Base-by-base conservation (phyloP, 2,113 vertebrate genomes). In the Colistium nudipinnis region DNA sequence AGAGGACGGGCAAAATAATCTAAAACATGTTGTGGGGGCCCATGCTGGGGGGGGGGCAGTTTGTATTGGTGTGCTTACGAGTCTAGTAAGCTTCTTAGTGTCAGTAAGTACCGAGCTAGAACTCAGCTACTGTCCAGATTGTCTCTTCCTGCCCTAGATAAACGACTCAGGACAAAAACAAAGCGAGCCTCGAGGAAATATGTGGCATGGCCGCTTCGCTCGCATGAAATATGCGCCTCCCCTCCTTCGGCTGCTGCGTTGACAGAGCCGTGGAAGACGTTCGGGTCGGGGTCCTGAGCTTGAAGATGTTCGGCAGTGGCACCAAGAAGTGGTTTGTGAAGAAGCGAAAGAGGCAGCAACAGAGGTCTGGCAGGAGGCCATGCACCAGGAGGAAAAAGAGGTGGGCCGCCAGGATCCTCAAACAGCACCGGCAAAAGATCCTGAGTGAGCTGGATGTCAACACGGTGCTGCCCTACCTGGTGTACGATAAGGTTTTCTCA, bases 41-140 rank as follows among this genome's bases (percentile, higher is more conserved):
- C 74, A 69, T 57, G n/a, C 61, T 6, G 62, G 43, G 66, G 43
- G 66, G 64, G 73, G 79, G 91, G 84, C 85, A 74, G 84, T 92
- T 82, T 91, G 76, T 88, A 87, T 87, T 86, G 89, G 91, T 87
- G 88, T 93, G 90, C 92, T 94, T 92, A 94, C 89, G 74, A 86
- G 76, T 79, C 88, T 87, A 36, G 22, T 94, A 97, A 97, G 97
- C 95, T 95, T 95, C 95, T 97, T 95, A 95, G 81, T 80, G 80
- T 85, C 67, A 65, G 81, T 91, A 93, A 93, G 93, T 92, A 89
- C 87, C 79, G 80, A 74, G 85, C 90, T 85, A 89, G 90, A 89
- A 90, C 87, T 90, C 88, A 89, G 91, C 84, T 66, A 77, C 76
- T 83, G 91, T 92, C 91, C 96, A 93, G 94, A 94, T 91, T 93